Percentiles rank a stretch among this genome's conserved stretches.
phyloP scores from a whole-genome alignment of 2,888 invertebrate species.

The Melanotus villosus region DNA sequence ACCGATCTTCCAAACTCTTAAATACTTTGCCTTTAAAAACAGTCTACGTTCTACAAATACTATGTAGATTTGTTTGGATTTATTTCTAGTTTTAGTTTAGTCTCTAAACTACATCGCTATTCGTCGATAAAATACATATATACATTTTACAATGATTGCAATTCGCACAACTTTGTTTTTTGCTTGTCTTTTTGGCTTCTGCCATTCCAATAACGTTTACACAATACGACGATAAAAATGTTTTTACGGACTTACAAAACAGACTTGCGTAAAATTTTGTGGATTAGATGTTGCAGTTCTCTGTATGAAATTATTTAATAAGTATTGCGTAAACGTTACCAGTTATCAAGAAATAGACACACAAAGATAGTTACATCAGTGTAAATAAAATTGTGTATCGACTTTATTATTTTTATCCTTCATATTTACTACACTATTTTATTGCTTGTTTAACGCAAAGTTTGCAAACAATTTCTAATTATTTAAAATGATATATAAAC shows the following conservation, averaged over 20 bases:
- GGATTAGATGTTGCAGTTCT: background rate
- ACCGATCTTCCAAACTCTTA: conserved; percentile 65
- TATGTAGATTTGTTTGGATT: conserved; percentile 49
- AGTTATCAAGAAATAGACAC: conserved; percentile 43
- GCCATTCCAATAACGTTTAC: conserved; percentile 41
- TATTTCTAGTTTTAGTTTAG: conserved; percentile 44
- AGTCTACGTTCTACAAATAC: conserved; percentile 57
- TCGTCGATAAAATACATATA: conserved; percentile 64
- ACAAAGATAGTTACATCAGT: conserved; percentile 43
- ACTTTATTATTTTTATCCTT: conserved; percentile 21
- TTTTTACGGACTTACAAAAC: background rate
- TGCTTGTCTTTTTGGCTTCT: conserved; percentile 42
- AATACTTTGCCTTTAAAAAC: conserved; percentile 63
- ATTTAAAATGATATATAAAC: conserved; percentile 39
- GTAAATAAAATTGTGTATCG: conserved; percentile 46
- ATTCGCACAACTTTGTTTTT: conserved; percentile 66
- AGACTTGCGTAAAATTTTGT: background rate
- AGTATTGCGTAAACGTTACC: conserved; percentile 40
- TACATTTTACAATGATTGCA: conserved; percentile 68
- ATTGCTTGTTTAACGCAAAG: conserved; percentile 44
- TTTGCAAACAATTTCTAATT: conserved; percentile 36
- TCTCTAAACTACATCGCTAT: conserved; percentile 58
- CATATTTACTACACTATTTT: conserved; percentile 39
- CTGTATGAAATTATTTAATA: background rate
- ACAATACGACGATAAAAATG: conserved; percentile 20